Conservation (phyloP, 2,113 vertebrate species). For the Macquaria australasica region DNA sequence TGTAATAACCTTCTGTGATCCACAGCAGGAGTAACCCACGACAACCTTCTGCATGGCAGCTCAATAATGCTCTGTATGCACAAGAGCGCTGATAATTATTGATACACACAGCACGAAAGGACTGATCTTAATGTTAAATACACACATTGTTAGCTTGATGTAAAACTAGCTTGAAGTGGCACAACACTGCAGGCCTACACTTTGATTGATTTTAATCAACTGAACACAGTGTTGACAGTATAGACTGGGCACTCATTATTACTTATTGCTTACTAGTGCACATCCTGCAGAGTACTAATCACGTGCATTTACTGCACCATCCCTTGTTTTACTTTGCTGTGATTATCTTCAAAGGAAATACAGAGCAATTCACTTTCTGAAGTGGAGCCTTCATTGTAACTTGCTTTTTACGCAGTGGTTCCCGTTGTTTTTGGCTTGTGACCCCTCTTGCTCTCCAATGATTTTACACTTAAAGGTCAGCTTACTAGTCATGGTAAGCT, state of each 20-base stretch:
- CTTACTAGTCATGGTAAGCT: no score
- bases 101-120: conserved; percentile 12
- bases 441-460: background rate
- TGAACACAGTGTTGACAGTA: conserved; percentile 31
- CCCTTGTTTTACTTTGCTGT: conserved; percentile 19
- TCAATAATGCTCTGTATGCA: conserved; percentile 18
- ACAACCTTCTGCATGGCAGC: conserved; percentile 25
- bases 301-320: conserved; percentile 27
- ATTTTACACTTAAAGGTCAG: background rate
- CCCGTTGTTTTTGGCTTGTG: background rate
- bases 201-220: conserved; percentile 36
- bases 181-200: conserved; percentile 7
- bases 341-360: background rate
- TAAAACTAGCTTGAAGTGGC: conserved; percentile 30
- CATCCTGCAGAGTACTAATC: conserved; percentile 22
- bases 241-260: conserved; percentile 12
- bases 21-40: conserved; percentile 11
- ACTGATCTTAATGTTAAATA: conserved; percentile 9
- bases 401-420: background rate
- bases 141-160: conserved; percentile 34
- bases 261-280: conserved; percentile 7
- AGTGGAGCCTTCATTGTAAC: background rate
- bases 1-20: conserved; percentile 21
- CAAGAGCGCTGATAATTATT: conserved; percentile 12
- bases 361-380: background rate